Base-by-base conservation (phyloP, 64 coral and sea anemone genomes). In the Montipora capricornis region DNA sequence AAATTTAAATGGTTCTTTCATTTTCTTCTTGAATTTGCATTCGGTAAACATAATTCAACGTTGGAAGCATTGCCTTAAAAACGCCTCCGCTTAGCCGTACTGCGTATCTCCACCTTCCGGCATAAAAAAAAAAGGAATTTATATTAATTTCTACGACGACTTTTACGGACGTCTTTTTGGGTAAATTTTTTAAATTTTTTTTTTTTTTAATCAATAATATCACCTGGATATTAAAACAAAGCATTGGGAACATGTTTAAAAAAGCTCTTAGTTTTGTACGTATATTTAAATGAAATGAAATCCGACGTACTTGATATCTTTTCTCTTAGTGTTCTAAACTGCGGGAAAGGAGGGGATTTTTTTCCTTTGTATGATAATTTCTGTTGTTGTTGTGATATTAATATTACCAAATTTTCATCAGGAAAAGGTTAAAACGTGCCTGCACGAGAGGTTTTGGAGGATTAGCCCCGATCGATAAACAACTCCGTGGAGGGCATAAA, bases 21-120 rank as follows among this genome's bases (percentile, higher is more conserved):
- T 86, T 86, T 81, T 86, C 66, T 47, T 20, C 82, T 71, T 22
- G 64, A 86, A 86, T 86, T 86, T 86, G 82, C 82, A 86, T 86
- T 73, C 11, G 16, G 64, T 86, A 86, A 86, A 86, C 46, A 86
- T 78, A 71, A 68, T 50, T 71, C 82, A 66, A 13, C 7, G 46
- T 46, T 60, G 45, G 67, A 86, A 71, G 47, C 16, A 70, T 67
- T 37, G 17, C 22, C 62, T n/a, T 73, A 20, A 49, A 2, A 52
- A 86, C 82, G 66, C 82, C 82, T 45, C 62, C 82, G 82, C 66
- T 71, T 12, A 6, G 10, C 17, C 45, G 19, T 78, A 19, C 45
- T 4, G 26, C 47, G 4, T 78, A 45, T 48, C 46, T 71, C 68
- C 19, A 71, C 68, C 15, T 78, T 78, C 47, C 46, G 16, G 15